Conservation (phyloP, 2,888 invertebrate species). For the Ormyrus labotus region DNA sequence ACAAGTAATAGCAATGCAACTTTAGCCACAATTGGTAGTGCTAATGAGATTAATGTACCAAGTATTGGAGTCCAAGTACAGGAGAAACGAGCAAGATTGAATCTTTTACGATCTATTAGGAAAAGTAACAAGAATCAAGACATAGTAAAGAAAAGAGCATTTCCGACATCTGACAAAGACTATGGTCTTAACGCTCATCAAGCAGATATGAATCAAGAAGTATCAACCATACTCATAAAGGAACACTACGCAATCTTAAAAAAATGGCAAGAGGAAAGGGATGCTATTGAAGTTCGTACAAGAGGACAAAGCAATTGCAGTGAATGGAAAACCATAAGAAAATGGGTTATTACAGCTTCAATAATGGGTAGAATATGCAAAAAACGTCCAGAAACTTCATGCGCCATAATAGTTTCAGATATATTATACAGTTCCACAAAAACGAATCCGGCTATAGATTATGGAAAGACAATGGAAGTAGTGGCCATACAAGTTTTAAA, state of each 20-base stretch:
- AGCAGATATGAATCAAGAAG: not conserved
- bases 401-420: not conserved
- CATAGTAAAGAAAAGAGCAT: too few species aligned
- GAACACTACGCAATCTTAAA: not conserved
- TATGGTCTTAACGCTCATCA: not conserved
- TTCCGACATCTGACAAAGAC: too few species aligned
- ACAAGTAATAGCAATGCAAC: conserved; percentile 1
- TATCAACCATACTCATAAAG: not conserved
- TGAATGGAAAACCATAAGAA: conserved; percentile 2
- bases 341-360: conserved; percentile 13
- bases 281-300: conserved; percentile 2
- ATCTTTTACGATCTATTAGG: too few species aligned
- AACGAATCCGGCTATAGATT: not conserved
- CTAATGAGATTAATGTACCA: not conserved
- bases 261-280: not conserved
- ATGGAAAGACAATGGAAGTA: not conserved
- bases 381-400: not conserved
- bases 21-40: not conserved
- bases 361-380: not conserved
- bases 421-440: not conserved
- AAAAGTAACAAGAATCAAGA: too few species aligned
- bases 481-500: not conserved
- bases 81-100: not conserved
- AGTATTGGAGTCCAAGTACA: not conserved
- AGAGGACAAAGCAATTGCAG: not conserved